Evolutionary conservation across 2,888 invertebrate genomes (phyloP).

Genomic region (Teleogryllus oceanicus): DNA sequence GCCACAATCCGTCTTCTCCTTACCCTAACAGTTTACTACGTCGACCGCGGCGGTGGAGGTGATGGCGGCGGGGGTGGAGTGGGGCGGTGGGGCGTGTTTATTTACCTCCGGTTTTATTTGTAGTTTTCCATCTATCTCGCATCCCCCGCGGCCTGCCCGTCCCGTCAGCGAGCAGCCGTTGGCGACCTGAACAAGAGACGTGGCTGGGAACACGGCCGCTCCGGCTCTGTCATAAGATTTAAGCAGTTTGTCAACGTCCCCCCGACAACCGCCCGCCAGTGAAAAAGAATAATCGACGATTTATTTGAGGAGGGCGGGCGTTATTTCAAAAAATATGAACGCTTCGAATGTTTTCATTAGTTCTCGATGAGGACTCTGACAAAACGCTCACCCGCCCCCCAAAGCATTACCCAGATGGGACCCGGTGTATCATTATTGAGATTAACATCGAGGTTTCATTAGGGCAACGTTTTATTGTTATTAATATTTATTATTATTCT

Average conservation of each 20-base stretch:
- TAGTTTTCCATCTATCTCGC: not conserved
- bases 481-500: too few relatives aligned
- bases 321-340: not conserved
- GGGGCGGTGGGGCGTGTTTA: not conserved
- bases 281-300: not conserved
- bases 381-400: too few relatives aligned
- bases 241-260: constrained; percentile 6
- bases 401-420: too few relatives aligned
- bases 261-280: not conserved
- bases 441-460: too few relatives aligned
- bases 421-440: too few relatives aligned
- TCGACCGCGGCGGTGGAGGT: not conserved
- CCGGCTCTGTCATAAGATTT: not conserved
- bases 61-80: not conserved
- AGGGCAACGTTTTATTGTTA: too few relatives aligned
- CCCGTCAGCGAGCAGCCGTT: not conserved
- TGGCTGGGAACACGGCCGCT: not conserved
- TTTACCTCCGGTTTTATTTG: constrained; percentile 18
- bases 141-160: not conserved
- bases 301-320: not conserved
- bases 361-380: not conserved
- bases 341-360: not conserved
- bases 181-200: not conserved
- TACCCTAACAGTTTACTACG: not conserved
- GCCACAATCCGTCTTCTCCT: not conserved